Evolutionary conservation across 2,888 invertebrate genomes (phyloP), one percentile per base, ranked within the genome.

Genomic region (Argyresthia albistria): DNA sequence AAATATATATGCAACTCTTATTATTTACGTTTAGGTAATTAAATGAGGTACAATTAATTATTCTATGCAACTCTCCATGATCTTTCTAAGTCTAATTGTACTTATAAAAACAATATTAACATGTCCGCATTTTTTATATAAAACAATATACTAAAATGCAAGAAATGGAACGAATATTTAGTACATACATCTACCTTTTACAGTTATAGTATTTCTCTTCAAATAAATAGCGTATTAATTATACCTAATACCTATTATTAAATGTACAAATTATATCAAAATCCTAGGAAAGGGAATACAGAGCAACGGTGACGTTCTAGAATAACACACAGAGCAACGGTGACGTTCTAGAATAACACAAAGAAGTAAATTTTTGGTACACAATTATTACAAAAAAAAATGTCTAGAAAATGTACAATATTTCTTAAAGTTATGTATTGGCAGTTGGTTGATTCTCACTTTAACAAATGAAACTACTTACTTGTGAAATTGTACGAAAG

Each of bases 11-110:
- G 68, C 70, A 73, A 74, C 63, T 60, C 80, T 80, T 83, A 82
- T 61, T 65, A 56, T 59, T 53, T 56, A 69, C 66, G 69, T 71
- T 73, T 76, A 79, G 72, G 73, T 77, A 74, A 70, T 77, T 25
- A 81, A 82, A 86, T 87, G 87, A 87, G 86, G 87, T 87, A 87
- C 77, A 73, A 15, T 80, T 76, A 79, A 83, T 83, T 84, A 80
- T 72, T 66, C 58, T 69, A 64, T 68, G 71, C 66, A 50, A 50
- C 50, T 50, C 50, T 50, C 25, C 35, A 43, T 25, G 43, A 42
- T 25, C 42, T 25, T 35, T 35, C 47, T 49, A 67, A 61, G 59
- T 60, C 66, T 70, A 69, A 64, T 64, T 66, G 64, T 70, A 71
- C 69, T 67, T 59, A 58, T 57, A 59, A 65, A 73, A 79, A 76